A percentile compares a stretch with the other conserved stretches of the same genome.
These are phyloP conservation scores for Bursaphelenchus mucronatus DNA, from an alignment of 1,140 invertebrate genomes.

Conservation along the genomic window DNA sequence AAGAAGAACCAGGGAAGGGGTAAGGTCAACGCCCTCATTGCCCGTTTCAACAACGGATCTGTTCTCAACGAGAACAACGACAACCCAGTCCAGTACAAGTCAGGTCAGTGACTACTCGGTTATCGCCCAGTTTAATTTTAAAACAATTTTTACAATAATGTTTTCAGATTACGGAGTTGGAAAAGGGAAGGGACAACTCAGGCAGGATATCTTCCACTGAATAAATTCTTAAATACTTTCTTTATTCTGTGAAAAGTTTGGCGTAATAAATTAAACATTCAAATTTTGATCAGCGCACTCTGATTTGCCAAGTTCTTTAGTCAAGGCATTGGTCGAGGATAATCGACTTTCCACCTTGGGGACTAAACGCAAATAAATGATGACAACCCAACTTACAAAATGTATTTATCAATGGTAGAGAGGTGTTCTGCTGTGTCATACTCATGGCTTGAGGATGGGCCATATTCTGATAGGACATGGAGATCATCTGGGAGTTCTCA, in stretches of 20 bases:
- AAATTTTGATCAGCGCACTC: too few relatives aligned
- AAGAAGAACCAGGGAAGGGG: conserved; percentile 18
- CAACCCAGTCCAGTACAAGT: conserved; percentile 20
- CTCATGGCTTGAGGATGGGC: too few relatives aligned
- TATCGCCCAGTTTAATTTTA: conserved; percentile 2
- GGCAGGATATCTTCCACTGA: conserved; percentile 32
- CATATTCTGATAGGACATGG: too few relatives aligned
- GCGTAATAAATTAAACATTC: too few relatives aligned
- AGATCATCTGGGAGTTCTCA: too few relatives aligned
- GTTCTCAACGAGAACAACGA: conserved; percentile 14
- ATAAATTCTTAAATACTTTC: conserved; percentile 65
- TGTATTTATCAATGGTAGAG: too few relatives aligned
- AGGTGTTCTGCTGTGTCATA: too few relatives aligned
- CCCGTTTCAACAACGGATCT: conserved; percentile 26
- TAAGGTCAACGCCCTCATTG: conserved; percentile 23
- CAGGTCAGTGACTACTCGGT: conserved; percentile 19
- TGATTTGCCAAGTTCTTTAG: too few relatives aligned
- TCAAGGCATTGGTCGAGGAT: too few relatives aligned
- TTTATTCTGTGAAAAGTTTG: background rate
- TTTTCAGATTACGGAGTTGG: conserved; percentile 37
- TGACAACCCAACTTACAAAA: too few relatives aligned
- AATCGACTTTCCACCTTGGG: too few relatives aligned
- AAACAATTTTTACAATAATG: background rate
- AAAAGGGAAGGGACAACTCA: conserved; percentile 30
- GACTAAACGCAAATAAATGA: too few relatives aligned